phyloP scores from a whole-genome alignment of 2,888 invertebrate species.

The Rosalia funebris region DNA sequence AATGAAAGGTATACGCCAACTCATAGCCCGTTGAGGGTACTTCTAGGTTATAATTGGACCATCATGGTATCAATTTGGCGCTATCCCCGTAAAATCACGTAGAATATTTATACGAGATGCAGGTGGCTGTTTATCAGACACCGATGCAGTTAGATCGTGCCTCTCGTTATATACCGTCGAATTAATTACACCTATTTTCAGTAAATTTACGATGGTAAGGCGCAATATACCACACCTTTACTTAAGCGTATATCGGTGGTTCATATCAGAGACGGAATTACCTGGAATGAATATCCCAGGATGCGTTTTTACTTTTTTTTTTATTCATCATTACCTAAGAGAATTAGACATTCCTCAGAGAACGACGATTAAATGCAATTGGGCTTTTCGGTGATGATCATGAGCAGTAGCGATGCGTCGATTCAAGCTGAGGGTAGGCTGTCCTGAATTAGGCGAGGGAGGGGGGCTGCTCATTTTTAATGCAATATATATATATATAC shows the following conservation, averaged over 20 bases:
- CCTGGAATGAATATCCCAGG: neutral
- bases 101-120: constrained; percentile 51
- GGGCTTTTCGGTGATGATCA: no score
- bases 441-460: no score
- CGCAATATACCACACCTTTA: constrained; percentile 13
- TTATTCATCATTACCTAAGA: neutral
- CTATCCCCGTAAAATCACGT: constrained; percentile 62
- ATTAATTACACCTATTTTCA: constrained; percentile 49
- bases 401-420: no score
- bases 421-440: no score
- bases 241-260: neutral
- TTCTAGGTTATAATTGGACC: constrained; percentile 54
- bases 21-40: neutral
- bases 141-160: constrained; percentile 51
- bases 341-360: neutral
- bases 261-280: neutral
- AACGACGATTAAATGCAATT: no score
- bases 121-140: constrained; percentile 38
- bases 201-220: constrained; percentile 36
- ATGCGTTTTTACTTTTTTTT: neutral
- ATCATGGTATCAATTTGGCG: constrained; percentile 62
- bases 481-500: no score
- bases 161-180: constrained; percentile 54
- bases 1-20: constrained; percentile 10
- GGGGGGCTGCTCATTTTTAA: no score